Evolutionary conservation across 23 tunicate species (phyloP).

Genomic region (Ascidia mentula): DNA sequence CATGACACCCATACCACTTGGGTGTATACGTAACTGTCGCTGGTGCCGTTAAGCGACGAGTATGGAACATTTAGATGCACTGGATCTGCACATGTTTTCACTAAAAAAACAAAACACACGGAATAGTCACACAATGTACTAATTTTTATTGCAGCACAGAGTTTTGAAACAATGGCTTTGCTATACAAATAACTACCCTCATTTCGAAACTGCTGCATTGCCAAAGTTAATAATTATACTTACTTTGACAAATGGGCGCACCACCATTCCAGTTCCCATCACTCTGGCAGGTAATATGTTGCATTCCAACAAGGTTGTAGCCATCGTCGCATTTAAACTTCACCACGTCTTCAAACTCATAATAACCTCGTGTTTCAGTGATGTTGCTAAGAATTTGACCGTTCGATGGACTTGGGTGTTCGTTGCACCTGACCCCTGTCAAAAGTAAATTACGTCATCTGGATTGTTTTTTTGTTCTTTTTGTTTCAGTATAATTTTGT

Average conservation of each 20-base stretch:
- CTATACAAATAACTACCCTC: too few species aligned
- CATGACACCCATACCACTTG: slow-evolving; percentile 13
- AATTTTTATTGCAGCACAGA: too few species aligned
- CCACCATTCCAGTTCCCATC: slow-evolving; percentile 63
- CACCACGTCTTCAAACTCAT: slow-evolving; percentile 69
- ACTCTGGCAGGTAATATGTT: slow-evolving; percentile 26
- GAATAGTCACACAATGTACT: too few species aligned
- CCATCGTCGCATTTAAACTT: slow-evolving; percentile 51
- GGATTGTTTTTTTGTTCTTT: too few species aligned
- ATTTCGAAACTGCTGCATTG: too few species aligned
- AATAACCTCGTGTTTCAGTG: slow-evolving; percentile 20
- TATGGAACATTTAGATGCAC: slow-evolving; percentile 18
- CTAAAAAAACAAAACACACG: too few species aligned
- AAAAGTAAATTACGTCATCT: neutral
- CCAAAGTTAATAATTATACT: too few species aligned
- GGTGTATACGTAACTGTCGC: neutral
- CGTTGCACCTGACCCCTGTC: neutral
- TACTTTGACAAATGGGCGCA: slow-evolving; percentile 61
- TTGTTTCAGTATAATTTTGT: neutral
- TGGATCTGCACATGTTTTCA: slow-evolving; percentile 56
- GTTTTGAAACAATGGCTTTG: too few species aligned
- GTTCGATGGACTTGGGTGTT: neutral
- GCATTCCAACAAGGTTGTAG: slow-evolving; percentile 37
- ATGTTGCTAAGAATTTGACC: neutral
- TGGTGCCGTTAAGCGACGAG: slow-evolving; percentile 7